These are phyloP conservation scores for Euphysa ruthae DNA, from an alignment of 30 jellyfish, hydroid and myxozoan species.

Conservation along the genomic window DNA sequence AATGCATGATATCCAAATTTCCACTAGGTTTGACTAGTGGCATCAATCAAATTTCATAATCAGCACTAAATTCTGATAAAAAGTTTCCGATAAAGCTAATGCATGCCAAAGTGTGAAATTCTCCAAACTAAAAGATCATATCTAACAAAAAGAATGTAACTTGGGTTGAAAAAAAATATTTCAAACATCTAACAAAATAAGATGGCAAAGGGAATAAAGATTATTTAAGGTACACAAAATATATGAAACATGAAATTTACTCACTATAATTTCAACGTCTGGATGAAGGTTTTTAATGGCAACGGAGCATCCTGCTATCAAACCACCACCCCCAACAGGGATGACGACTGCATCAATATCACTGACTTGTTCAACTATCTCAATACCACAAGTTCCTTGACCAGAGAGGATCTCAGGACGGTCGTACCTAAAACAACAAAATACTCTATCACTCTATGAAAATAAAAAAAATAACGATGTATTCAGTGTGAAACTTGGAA, in stretches of 20 bases:
- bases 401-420: slow-evolving; percentile 95
- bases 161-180: too few relatives aligned
- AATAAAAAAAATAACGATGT: too few relatives aligned
- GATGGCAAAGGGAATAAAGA: too few relatives aligned
- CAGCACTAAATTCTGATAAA: background rate
- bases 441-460: too few relatives aligned
- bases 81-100: background rate
- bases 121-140: too few relatives aligned
- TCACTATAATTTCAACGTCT: slow-evolving; percentile 59
- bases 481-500: too few relatives aligned
- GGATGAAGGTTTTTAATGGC: slow-evolving; percentile 88
- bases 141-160: too few relatives aligned
- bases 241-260: background rate
- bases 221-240: too few relatives aligned
- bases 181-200: too few relatives aligned
- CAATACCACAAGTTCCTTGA: slow-evolving; percentile 93
- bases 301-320: slow-evolving; percentile 88
- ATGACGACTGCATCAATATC: slow-evolving; percentile 91
- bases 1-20: too few relatives aligned
- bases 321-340: slow-evolving; percentile 99
- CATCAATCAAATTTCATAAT: background rate
- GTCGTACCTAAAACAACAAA: slow-evolving; percentile 51
- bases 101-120: too few relatives aligned
- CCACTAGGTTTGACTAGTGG: too few relatives aligned
- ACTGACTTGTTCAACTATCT: slow-evolving; percentile 85